Conservation (phyloP, 2,888 invertebrate genomes). For the Odontomyia ornata region DNA sequence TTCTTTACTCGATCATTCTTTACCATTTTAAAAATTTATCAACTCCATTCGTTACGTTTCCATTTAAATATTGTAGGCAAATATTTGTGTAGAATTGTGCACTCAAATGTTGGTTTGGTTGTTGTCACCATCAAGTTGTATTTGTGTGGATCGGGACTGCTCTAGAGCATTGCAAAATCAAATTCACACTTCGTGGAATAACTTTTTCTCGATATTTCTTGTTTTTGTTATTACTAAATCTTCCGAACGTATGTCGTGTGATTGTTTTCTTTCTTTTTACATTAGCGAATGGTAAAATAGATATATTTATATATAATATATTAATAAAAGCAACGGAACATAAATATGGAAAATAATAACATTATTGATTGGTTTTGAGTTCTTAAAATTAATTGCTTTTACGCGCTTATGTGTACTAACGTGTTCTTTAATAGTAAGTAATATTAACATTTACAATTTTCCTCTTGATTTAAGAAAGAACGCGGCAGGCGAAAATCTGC, state of each 20-base stretch:
- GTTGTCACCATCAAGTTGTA: not conserved
- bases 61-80: not conserved
- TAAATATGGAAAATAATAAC: constrained; percentile 40
- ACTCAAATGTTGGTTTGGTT: not conserved
- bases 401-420: constrained; percentile 3
- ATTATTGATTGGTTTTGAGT: constrained; percentile 15
- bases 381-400: constrained; percentile 33
- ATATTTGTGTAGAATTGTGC: not conserved
- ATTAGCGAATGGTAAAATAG: constrained; percentile 32
- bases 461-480: constrained; percentile 18
- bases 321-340: constrained; percentile 43
- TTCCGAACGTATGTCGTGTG: not conserved
- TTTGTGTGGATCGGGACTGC: not conserved
- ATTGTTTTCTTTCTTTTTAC: constrained; percentile 16
- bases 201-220: not conserved
- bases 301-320: constrained; percentile 36
- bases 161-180: constrained; percentile 32
- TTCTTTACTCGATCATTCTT: too few relatives aligned
- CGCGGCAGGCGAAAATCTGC: constrained; percentile 13
- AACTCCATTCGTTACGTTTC: too few relatives aligned
- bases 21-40: too few relatives aligned
- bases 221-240: not conserved
- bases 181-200: constrained; percentile 21
- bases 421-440: constrained; percentile 18
- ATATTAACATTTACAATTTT: constrained; percentile 22